Percentiles rank a stretch among this genome's conserved stretches.
Conservation (phyloP, 2,888 invertebrate genomes). For the Homarus gammarus region DNA sequence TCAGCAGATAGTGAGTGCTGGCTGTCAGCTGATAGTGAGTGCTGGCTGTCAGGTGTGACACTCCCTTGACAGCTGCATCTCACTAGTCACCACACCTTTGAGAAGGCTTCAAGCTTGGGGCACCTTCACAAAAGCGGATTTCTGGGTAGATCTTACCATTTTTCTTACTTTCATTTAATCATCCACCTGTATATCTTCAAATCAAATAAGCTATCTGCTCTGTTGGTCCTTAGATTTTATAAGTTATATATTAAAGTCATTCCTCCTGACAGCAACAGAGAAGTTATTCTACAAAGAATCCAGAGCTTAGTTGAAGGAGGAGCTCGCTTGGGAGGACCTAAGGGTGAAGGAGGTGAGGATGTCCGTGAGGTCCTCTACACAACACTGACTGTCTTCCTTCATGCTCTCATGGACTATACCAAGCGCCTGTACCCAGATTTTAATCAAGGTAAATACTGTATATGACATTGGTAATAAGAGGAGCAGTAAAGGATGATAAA, state of each 20-base stretch:
- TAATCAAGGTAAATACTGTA: slow-evolving; percentile 56
- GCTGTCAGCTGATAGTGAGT: no score
- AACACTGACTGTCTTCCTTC: slow-evolving; percentile 70
- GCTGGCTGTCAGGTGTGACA: no score
- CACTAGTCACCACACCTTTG: no score
- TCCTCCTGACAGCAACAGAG: slow-evolving; percentile 61
- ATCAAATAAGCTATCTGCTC: no score
- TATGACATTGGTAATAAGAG: no score
- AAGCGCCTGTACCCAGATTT: slow-evolving; percentile 68
- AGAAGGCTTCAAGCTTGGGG: no score
- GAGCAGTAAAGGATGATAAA: no score
- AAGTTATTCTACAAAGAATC: slow-evolving; percentile 68
- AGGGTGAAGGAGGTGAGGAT: slow-evolving; percentile 71
- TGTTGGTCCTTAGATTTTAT: background rate
- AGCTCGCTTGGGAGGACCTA: slow-evolving; percentile 59
- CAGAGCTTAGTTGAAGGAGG: slow-evolving; percentile 68
- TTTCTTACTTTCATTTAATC: no score
- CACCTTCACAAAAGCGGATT: no score
- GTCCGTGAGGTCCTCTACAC: slow-evolving; percentile 72
- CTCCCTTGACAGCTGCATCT: no score
- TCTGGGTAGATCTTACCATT: no score
- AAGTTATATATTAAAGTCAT: background rate
- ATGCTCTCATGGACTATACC: slow-evolving; percentile 74
- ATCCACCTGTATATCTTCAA: background rate
- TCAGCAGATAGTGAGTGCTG: no score